Evolutionary conservation across 2,888 invertebrate genomes (phyloP).

Genomic region (Xylota sylvarum): DNA sequence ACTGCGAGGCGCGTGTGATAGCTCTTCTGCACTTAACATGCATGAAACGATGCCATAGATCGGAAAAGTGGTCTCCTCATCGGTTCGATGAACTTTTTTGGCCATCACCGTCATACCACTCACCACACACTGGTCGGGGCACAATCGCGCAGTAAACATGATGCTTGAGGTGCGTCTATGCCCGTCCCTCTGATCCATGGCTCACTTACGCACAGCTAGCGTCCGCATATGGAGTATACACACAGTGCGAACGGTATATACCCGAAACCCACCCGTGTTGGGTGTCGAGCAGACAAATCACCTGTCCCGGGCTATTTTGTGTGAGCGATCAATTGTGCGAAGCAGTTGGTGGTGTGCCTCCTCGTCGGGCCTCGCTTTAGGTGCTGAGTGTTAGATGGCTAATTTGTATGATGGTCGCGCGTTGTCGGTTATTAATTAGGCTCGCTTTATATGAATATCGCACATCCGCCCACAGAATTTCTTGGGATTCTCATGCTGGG

Average conservation of each 20-base stretch:
- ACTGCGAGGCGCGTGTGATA: slow-evolving; percentile 45
- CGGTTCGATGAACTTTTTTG: slow-evolving; percentile 74
- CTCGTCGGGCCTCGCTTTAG: slow-evolving; percentile 1
- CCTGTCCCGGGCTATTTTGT: slow-evolving; percentile 69
- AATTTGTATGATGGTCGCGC: slow-evolving; percentile 72
- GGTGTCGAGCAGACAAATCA: slow-evolving; percentile 69
- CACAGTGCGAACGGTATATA: slow-evolving; percentile 35
- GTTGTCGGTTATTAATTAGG: slow-evolving; percentile 75
- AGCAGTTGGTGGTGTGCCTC: slow-evolving; percentile 6
- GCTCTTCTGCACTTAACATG: slow-evolving; percentile 53
- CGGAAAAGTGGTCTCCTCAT: slow-evolving; percentile 39
- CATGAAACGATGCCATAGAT: slow-evolving; percentile 47
- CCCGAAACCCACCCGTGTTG: slow-evolving; percentile 37
- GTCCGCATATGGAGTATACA: slow-evolving; percentile 31
- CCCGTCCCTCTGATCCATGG: slow-evolving; percentile 15
- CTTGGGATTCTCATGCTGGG: slow-evolving; percentile 45
- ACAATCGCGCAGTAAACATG: slow-evolving; percentile 5
- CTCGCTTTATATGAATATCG: slow-evolving; percentile 69
- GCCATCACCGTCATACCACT: slow-evolving; percentile 17
- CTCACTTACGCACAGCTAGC: slow-evolving; percentile 43
- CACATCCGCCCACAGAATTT: slow-evolving; percentile 75
- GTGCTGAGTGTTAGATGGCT: slow-evolving; percentile 70
- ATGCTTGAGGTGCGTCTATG: slow-evolving; percentile 13
- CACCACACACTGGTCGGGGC: slow-evolving; percentile 32
- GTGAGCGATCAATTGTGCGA: slow-evolving; percentile 68